phyloP scores from a whole-genome alignment of 2,888 invertebrate species.

The Lithophane leautieri region DNA sequence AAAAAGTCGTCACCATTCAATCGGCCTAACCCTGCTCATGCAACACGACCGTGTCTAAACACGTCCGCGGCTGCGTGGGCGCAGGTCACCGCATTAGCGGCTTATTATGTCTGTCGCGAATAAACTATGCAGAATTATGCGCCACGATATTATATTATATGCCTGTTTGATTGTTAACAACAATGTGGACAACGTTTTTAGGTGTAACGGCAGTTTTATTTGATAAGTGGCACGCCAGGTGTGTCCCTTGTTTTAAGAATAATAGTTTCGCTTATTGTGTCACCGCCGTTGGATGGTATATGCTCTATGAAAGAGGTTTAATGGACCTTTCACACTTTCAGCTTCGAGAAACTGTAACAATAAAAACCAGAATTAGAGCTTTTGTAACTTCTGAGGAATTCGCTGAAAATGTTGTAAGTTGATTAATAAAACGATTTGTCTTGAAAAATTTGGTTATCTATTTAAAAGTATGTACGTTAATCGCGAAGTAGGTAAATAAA shows the following conservation, averaged over 20 bases:
- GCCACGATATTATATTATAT: slow-evolving; percentile 47
- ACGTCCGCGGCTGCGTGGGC: slow-evolving; percentile 76
- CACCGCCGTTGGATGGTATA: neutral
- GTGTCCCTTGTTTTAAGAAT: neutral
- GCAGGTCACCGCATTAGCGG: slow-evolving; percentile 77
- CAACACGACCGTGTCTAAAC: slow-evolving; percentile 67
- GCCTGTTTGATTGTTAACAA: slow-evolving; percentile 54
- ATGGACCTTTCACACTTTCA: neutral
- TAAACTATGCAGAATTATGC: slow-evolving; percentile 68
- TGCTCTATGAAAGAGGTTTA: neutral
- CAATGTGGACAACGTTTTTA: slow-evolving; percentile 21
- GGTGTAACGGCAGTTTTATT: slow-evolving; percentile 11
- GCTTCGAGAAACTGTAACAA: neutral
- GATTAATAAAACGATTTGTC: neutral
- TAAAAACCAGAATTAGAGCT: neutral
- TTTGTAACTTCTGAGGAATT: neutral
- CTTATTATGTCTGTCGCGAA: slow-evolving; percentile 75
- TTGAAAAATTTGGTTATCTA: neutral
- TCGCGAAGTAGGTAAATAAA: neutral
- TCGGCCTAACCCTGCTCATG: slow-evolving; percentile 62
- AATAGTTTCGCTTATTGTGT: neutral
- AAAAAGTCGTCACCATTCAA: slow-evolving; percentile 42
- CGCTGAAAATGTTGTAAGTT: neutral
- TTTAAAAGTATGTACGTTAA: neutral
- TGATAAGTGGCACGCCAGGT: neutral